Percentiles rank a stretch among this genome's conserved stretches.
Conservation (phyloP, 1,140 invertebrate species). For the Helicoverpa zea region DNA sequence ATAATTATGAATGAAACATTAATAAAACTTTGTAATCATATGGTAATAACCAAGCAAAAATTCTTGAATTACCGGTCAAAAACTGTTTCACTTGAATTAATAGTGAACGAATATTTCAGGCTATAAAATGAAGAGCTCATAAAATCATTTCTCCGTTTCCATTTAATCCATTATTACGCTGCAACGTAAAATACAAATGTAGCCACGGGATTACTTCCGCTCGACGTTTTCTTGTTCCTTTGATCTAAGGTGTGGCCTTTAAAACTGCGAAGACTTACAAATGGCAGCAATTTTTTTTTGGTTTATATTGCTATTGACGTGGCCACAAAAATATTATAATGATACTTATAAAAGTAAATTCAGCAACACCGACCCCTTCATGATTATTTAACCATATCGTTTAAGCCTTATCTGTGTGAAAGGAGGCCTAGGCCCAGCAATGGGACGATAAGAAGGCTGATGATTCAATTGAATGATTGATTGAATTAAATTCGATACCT, state of each 20-base stretch:
- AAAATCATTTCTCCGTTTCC: conserved; percentile 18
- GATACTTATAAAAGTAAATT: too few relatives aligned
- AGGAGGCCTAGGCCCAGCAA: too few relatives aligned
- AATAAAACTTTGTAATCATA: neutral
- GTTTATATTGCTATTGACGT: neutral
- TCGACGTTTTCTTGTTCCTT: conserved; percentile 51
- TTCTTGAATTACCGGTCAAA: neutral
- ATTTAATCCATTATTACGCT: conserved; percentile 52
- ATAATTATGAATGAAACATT: neutral
- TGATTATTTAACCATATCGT: too few relatives aligned
- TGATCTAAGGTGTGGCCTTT: neutral
- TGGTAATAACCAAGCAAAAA: neutral
- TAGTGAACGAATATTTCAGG: conserved; percentile 7
- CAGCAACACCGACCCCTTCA: too few relatives aligned
- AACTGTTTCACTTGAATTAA: conserved; percentile 13
- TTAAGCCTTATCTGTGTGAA: too few relatives aligned
- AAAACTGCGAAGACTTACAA: neutral
- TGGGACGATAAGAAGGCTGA: too few relatives aligned
- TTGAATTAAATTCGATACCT: too few relatives aligned
- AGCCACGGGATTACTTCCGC: conserved; percentile 38
- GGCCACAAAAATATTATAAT: neutral
- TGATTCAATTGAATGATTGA: too few relatives aligned
- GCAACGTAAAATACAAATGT: conserved; percentile 46
- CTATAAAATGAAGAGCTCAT: neutral
- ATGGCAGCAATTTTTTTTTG: neutral